Conservation (phyloP, 2,797 vertebrate genomes). For the Enteromius argenteus region DNA sequence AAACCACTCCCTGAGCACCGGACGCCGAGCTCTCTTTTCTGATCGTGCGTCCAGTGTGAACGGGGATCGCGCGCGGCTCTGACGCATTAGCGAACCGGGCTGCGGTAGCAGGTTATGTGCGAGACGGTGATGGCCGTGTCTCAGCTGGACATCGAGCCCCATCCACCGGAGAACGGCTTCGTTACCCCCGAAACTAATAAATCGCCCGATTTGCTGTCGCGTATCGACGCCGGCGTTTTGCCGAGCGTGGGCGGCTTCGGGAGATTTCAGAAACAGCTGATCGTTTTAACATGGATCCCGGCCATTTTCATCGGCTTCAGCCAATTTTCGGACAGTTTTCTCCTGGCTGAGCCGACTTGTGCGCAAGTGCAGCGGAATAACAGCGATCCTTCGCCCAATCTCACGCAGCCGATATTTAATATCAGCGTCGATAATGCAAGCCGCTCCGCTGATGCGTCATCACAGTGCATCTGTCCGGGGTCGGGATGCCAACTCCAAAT, state of each 20-base stretch:
- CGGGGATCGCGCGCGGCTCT: slow-evolving; percentile 76
- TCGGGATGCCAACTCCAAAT: slow-evolving; percentile 87
- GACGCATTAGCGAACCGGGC: slow-evolving; percentile 74
- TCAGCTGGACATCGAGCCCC: slow-evolving; percentile 76
- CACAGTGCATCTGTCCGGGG: slow-evolving; percentile 80
- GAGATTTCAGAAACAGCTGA: slow-evolving; percentile 90
- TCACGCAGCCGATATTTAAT: not conserved
- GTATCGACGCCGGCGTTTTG: slow-evolving; percentile 87
- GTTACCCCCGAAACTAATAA: slow-evolving; percentile 72
- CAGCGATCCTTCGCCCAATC: slow-evolving; percentile 45
- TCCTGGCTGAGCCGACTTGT: slow-evolving; percentile 91
- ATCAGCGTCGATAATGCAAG: not conserved
- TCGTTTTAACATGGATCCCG: slow-evolving; percentile 95
- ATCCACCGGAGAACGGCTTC: slow-evolving; percentile 83
- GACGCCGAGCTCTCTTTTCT: slow-evolving; percentile 68
- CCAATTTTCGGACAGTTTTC: slow-evolving; percentile 93
- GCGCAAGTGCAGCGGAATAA: slow-evolving; percentile 69
- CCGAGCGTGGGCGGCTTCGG: slow-evolving; percentile 92
- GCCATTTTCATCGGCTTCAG: slow-evolving; percentile 95
- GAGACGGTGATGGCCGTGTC: slow-evolving; percentile 78
- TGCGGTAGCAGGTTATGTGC: slow-evolving; percentile 47
- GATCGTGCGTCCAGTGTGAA: slow-evolving; percentile 70
- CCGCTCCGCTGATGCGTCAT: slow-evolving; percentile 62
- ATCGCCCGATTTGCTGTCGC: slow-evolving; percentile 80
- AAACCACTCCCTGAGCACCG: slow-evolving; percentile 71